Base-by-base conservation (phyloP, 2,888 invertebrate species). In the Cancer borealis region DNA sequence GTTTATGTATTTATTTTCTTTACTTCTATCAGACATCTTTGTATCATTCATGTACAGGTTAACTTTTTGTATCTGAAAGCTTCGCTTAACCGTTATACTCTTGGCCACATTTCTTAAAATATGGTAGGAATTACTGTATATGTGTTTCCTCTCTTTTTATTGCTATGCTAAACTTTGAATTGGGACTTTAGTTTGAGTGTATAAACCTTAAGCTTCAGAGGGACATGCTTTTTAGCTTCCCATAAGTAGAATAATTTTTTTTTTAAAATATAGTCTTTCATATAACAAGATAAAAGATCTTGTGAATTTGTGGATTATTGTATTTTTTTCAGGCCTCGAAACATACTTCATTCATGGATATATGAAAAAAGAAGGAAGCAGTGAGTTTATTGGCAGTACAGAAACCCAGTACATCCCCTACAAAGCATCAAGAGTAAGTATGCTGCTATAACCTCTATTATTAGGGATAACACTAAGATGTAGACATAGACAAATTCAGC, bases 331-430 rank as follows among this genome's bases (percentile, higher is more conserved):
- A 96, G 96, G 96, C 30, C 96, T 96, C 96, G 98, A 98, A 96
- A 98, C 98, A 0, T 98, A 98, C 96, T 99, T 99, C 96, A 98
- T 99, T 95, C 97, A 98, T 96, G 98, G 98, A 49, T 97, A 98
- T 47, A 98, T 97, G 96, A 97, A 97, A 39, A 92, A 88, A 60
- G 60, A 91, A 88, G 45, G 30, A 26, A 60, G 87, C 54, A 66
- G 39, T 88, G 93, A 93, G 87, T n/a, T 45, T 14, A 21, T 92
- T 8, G 92, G 84, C n/a, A 88, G 47, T 12, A 26, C 26, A 21
- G 93, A 92, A 45, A 88, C 88, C 21, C 66, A 87, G n/a, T 93
- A 93, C 66, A 88, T 47, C 46, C n/a, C 88, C 21, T 84, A 88
- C 45, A 88, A 87, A n/a, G 17, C 54, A 30, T 60, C 90, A 26